A percentile compares a stretch with the other conserved stretches of the same genome.
Evolutionary conservation across 2,113 vertebrate species (phyloP).

Genomic region (Bos indicus): DNA sequence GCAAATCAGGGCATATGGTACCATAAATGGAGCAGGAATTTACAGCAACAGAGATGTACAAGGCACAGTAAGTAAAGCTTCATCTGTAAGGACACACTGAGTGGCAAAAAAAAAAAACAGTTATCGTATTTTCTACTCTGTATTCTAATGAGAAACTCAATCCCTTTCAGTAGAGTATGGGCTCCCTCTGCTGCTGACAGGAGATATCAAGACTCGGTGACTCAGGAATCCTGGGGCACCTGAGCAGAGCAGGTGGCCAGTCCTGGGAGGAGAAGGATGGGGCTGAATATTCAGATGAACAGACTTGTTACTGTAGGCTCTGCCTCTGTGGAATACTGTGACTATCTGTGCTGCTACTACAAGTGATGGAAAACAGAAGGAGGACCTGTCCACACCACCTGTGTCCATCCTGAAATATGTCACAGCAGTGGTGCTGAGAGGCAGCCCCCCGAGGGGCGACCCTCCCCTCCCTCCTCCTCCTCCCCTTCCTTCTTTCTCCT

Average conservation of each 20-base stretch:
- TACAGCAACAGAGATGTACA: conserved; percentile 70
- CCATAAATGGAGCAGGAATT: conserved; percentile 76
- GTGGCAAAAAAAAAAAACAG: not conserved
- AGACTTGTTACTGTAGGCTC: not conserved
- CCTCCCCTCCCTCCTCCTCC: too few relatives aligned
- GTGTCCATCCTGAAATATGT: too few relatives aligned
- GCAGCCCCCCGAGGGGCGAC: not conserved
- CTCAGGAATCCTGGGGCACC: not conserved
- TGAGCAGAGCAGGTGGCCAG: not conserved
- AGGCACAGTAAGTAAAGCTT: conserved; percentile 71
- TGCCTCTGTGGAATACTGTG: not conserved
- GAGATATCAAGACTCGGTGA: not conserved
- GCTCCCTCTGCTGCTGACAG: conserved; percentile 76
- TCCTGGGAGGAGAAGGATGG: not conserved
- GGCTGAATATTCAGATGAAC: not conserved
- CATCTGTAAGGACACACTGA: conserved; percentile 69
- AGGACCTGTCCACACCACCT: not conserved
- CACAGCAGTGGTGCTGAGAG: not conserved
- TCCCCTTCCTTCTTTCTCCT: not conserved
- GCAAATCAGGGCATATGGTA: conserved; percentile 63
- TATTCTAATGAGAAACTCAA: fast-evolving
- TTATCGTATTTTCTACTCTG: conserved; percentile 21
- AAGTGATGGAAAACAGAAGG: not conserved
- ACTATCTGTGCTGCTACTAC: not conserved
- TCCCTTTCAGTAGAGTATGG: conserved; percentile 49